Evolutionary conservation across 2,888 invertebrate genomes (phyloP).

Genomic region (Linnaemya tessellans): DNA sequence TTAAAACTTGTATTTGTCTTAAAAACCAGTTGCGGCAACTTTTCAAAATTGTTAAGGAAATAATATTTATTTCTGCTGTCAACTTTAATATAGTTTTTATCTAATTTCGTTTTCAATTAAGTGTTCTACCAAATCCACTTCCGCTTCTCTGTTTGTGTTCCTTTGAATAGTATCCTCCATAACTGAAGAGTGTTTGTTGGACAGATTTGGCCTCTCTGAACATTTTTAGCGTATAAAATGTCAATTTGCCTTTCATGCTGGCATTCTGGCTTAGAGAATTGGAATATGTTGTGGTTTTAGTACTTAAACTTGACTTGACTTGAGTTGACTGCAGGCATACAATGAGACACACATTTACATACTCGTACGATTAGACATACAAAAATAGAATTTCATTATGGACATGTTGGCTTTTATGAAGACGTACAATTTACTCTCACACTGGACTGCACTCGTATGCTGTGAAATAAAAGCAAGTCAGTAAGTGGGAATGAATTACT

Average conservation of each 20-base stretch:
- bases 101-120: background rate
- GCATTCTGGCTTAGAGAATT: conserved; percentile 41
- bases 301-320: conserved; percentile 67
- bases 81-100: background rate
- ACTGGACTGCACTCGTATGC: conserved; percentile 2
- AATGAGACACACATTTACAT: conserved; percentile 65
- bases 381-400: conserved; percentile 57
- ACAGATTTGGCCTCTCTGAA: conserved; percentile 3
- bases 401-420: conserved; percentile 62
- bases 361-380: background rate
- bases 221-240: conserved; percentile 22
- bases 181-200: background rate
- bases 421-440: conserved; percentile 35
- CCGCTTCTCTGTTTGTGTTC: background rate
- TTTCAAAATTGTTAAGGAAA: no score
- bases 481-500: conserved; percentile 13
- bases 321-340: conserved; percentile 7
- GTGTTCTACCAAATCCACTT: background rate
- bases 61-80: background rate
- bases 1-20: no score
- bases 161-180: background rate
- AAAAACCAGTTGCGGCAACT: no score
- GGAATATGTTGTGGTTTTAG: conserved; percentile 65
- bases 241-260: conserved; percentile 37
- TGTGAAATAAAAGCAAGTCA: conserved; percentile 1